These are phyloP conservation scores for Athene noctua DNA, from an alignment of 2,113 vertebrate species.

Conservation along the genomic window DNA sequence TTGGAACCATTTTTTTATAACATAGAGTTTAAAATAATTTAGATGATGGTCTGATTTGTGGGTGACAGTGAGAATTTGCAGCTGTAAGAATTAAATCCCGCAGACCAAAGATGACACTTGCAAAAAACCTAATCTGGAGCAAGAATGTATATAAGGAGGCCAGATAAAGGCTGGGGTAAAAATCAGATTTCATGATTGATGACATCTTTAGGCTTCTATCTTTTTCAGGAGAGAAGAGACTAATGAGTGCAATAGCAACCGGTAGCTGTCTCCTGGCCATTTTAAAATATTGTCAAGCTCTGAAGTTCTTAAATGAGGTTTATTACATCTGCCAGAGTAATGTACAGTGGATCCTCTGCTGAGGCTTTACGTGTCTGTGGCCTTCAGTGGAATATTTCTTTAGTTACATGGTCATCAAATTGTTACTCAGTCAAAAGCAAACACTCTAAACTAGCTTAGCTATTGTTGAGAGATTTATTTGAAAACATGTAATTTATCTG, in stretches of 20 bases:
- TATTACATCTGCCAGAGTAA: not conserved
- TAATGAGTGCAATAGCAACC: not conserved
- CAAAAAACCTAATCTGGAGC: not conserved
- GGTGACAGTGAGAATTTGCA: not conserved
- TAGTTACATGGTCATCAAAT: not conserved
- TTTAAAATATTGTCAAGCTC: not conserved
- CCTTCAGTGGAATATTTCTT: not conserved
- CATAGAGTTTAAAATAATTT: not conserved
- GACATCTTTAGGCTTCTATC: not conserved
- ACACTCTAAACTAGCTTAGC: not conserved
- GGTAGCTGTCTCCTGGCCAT: not conserved
- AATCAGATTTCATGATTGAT: not conserved
- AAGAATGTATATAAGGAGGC: not conserved
- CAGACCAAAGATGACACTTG: not conserved
- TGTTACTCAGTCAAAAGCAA: not conserved
- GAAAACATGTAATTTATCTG: not conserved
- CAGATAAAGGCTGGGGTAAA: not conserved
- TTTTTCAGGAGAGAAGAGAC: not conserved
- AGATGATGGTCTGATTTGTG: not conserved
- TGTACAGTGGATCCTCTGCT: not conserved
- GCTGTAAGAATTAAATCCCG: not conserved
- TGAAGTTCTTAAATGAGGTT: constrained; percentile 16
- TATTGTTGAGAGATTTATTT: not conserved
- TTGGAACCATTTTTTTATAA: not conserved
- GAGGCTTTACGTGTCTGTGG: not conserved